Percentiles rank a stretch among this genome's conserved stretches.
Evolutionary conservation across 2,113 vertebrate species (phyloP).

Genomic region (Psittacara wagleri): DNA sequence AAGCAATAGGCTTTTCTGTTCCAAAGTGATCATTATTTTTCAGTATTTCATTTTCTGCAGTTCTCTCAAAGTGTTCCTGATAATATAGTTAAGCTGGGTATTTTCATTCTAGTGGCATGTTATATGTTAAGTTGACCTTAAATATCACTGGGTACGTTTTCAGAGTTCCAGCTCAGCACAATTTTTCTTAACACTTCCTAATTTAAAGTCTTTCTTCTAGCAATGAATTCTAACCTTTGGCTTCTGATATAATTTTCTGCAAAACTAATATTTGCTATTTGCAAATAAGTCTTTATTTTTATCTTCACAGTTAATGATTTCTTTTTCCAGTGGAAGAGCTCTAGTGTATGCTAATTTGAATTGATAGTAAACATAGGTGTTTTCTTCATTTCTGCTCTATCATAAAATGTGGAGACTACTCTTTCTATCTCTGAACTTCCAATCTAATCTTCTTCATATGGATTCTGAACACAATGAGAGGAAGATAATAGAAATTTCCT

Average conservation of each 20-base stretch:
- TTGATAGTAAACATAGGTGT: background rate
- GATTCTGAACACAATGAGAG: background rate
- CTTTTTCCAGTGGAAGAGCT: background rate
- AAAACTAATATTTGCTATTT: background rate
- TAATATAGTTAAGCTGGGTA: background rate
- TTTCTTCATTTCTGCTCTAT: background rate
- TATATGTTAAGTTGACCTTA: background rate
- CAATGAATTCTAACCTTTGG: background rate
- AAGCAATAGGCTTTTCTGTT: slow-evolving; percentile 9
- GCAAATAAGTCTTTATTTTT: slow-evolving; percentile 5
- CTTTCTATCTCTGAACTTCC: background rate
- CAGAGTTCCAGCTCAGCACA: background rate
- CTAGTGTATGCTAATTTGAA: background rate
- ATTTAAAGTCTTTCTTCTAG: background rate
- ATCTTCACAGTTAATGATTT: background rate
- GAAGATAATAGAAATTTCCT: background rate
- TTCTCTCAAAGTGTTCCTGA: background rate
- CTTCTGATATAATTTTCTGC: background rate
- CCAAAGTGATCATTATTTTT: slow-evolving; percentile 18
- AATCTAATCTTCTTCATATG: background rate
- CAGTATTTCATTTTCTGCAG: slow-evolving; percentile 3
- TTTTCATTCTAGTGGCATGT: background rate
- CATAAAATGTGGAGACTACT: background rate
- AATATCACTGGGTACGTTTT: background rate
- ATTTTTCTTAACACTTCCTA: background rate